Percentiles rank a stretch among this genome's conserved stretches.
Evolutionary conservation across 2,113 vertebrate genomes (phyloP).

Genomic region (Tachysurus vachellii): DNA sequence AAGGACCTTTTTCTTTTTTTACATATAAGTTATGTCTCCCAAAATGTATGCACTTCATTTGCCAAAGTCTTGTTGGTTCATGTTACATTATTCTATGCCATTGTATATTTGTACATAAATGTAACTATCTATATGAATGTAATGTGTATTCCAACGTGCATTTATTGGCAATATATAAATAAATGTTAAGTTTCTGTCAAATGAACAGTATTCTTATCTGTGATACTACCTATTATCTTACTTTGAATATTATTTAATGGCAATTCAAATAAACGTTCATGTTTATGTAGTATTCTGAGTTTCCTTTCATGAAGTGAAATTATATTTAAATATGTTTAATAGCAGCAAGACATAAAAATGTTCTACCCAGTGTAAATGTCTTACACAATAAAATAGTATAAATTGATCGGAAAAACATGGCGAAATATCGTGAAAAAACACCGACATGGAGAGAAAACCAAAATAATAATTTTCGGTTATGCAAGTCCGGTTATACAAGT

Average conservation of each 20-base stretch:
- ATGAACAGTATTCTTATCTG: slow-evolving; percentile 75
- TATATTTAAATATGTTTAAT: background rate
- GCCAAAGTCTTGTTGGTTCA: slow-evolving; percentile 74
- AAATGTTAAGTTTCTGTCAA: slow-evolving; percentile 67
- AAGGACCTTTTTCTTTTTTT: slow-evolving; percentile 65
- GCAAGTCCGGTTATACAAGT: slow-evolving; percentile 41
- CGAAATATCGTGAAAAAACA: too few species aligned
- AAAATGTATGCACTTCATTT: slow-evolving; percentile 70
- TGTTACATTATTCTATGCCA: slow-evolving; percentile 56
- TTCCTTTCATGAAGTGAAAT: background rate
- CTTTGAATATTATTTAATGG: slow-evolving; percentile 74
- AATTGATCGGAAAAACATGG: background rate
- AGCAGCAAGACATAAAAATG: background rate
- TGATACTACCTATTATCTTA: slow-evolving; percentile 75
- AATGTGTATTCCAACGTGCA: slow-evolving; percentile 71
- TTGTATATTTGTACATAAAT: slow-evolving; percentile 74
- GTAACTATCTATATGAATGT: slow-evolving; percentile 76
- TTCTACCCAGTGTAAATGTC: background rate
- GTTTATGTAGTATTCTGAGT: slow-evolving; percentile 21
- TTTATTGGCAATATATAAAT: slow-evolving; percentile 70
- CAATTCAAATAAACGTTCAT: slow-evolving; percentile 44
- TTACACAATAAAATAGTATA: background rate
- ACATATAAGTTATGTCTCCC: slow-evolving; percentile 66
- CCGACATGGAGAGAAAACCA: background rate
- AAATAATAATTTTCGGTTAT: slow-evolving; percentile 44